These are phyloP conservation scores for Phrynocephalus vlangalii DNA, from an alignment of 2,797 vertebrate genomes.

Conservation along the genomic window DNA sequence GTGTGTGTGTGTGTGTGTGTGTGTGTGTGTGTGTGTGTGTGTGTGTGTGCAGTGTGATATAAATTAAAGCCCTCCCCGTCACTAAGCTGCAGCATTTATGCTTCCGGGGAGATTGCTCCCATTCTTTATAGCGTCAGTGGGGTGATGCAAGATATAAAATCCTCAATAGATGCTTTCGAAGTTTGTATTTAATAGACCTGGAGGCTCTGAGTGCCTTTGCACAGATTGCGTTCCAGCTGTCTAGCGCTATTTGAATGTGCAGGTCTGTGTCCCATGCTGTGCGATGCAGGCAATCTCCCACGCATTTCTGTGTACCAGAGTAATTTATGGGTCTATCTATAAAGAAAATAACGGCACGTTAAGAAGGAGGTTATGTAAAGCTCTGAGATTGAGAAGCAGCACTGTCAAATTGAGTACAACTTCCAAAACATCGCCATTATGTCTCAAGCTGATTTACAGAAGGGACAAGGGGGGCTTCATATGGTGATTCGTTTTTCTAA, in stretches of 20 bases:
- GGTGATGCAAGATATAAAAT: slow-evolving; percentile 69
- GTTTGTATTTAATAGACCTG: slow-evolving; percentile 74
- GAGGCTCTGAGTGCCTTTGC: slow-evolving; percentile 72
- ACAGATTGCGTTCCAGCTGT: slow-evolving; percentile 77
- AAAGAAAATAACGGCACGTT: slow-evolving; percentile 70
- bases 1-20: too few species aligned
- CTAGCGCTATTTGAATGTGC: slow-evolving; percentile 72
- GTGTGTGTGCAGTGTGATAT: not conserved
- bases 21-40: too few species aligned
- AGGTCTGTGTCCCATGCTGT: slow-evolving; percentile 72
- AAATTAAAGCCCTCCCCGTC: slow-evolving; percentile 36
- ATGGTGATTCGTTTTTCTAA: slow-evolving; percentile 63
- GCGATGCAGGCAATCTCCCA: slow-evolving; percentile 72
- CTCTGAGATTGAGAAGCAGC: slow-evolving; percentile 68
- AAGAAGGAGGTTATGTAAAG: slow-evolving; percentile 74
- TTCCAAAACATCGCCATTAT: slow-evolving; percentile 66
- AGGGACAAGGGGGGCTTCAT: slow-evolving; percentile 53
- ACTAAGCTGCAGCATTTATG: slow-evolving; percentile 60
- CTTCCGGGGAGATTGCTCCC: slow-evolving; percentile 55
- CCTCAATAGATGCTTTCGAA: slow-evolving; percentile 69
- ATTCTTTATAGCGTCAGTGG: slow-evolving; percentile 58
- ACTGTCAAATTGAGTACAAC: slow-evolving; percentile 72
- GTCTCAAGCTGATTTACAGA: slow-evolving; percentile 73
- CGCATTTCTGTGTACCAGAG: slow-evolving; percentile 71
- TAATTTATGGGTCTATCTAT: slow-evolving; percentile 76